phyloP scores from a whole-genome alignment of 2,888 invertebrate species.

The Gastrophysa polygoni region DNA sequence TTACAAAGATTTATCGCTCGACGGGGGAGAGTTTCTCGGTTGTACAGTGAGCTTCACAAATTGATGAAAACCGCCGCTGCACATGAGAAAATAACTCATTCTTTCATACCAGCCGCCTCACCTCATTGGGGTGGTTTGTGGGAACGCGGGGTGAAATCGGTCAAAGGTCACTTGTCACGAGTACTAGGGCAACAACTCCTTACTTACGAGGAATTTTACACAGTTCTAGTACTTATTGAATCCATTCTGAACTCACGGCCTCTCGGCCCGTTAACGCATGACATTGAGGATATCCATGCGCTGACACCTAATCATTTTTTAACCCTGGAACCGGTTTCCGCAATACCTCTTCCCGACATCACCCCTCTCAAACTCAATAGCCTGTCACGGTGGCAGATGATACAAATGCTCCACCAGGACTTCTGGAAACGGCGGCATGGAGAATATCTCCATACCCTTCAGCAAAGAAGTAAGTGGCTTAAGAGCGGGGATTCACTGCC shows the following conservation, averaged over 20 bases:
- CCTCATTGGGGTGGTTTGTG: background rate
- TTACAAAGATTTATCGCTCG: background rate
- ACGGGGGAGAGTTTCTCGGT: background rate
- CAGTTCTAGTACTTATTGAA: background rate
- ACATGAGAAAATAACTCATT: background rate
- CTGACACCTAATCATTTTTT: conserved; percentile 14
- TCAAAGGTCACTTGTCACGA: background rate
- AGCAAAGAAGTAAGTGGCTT: conserved; percentile 32
- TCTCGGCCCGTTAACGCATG: background rate
- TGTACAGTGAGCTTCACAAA: background rate
- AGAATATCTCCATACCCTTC: conserved; percentile 41
- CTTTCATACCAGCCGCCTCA: background rate
- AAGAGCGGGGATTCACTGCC: too few relatives aligned
- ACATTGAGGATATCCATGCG: background rate
- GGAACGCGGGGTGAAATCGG: background rate
- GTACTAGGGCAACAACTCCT: background rate
- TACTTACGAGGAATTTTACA: conserved; percentile 8
- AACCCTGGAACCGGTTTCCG: background rate
- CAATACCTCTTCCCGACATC: background rate
- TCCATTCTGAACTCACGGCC: conserved; percentile 9
- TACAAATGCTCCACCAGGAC: conserved; percentile 38
- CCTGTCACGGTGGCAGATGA: conserved; percentile 35
- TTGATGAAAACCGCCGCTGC: background rate
- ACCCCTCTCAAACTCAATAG: background rate
- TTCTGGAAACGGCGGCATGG: conserved; percentile 38